Evolutionary conservation across 2,888 invertebrate species (phyloP).

Genomic region (Rhyacophila evoluta): DNA sequence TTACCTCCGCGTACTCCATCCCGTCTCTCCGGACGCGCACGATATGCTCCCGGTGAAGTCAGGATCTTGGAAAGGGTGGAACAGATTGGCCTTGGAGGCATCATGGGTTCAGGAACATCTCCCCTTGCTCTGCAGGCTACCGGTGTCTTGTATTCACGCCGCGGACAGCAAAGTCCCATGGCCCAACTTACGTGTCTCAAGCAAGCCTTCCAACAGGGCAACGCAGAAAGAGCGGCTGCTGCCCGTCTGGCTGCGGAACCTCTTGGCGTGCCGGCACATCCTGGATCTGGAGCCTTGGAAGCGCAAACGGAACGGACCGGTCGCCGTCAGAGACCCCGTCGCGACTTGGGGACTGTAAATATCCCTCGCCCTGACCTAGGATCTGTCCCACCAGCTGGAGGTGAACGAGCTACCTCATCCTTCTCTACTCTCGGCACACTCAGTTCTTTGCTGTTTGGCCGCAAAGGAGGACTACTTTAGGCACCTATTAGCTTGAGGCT

Average conservation of each 20-base stretch:
- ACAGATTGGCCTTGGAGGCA: constrained; percentile 75
- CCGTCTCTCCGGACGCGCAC: constrained; percentile 30
- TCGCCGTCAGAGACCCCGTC: constrained; percentile 63
- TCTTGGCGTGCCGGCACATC: constrained; percentile 73
- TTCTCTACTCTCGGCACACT: constrained; percentile 77
- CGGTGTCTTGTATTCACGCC: constrained; percentile 73
- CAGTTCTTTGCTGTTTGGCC: constrained; percentile 83
- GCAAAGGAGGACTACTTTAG: constrained; percentile 86
- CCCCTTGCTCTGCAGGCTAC: constrained; percentile 73
- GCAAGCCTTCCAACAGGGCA: constrained; percentile 60
- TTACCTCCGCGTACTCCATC: constrained; percentile 30
- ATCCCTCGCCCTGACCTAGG: constrained; percentile 55
- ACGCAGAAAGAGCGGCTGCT: constrained; percentile 60
- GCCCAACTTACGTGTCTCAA: constrained; percentile 82
- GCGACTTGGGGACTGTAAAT: constrained; percentile 57
- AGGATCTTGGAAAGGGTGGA: constrained; percentile 76
- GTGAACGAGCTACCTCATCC: constrained; percentile 58
- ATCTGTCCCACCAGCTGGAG: constrained; percentile 56
- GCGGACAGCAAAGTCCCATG: constrained; percentile 80
- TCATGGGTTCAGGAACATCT: constrained; percentile 74
- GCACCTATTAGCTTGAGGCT: background rate
- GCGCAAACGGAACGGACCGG: constrained; percentile 60
- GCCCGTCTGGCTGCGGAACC: constrained; percentile 57
- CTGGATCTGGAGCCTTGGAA: constrained; percentile 72
- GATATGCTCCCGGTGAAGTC: constrained; percentile 65